Percentiles rank a stretch among this genome's conserved stretches.
Conservation (phyloP, 2,797 vertebrate genomes). For the Bucorvus abyssinicus region DNA sequence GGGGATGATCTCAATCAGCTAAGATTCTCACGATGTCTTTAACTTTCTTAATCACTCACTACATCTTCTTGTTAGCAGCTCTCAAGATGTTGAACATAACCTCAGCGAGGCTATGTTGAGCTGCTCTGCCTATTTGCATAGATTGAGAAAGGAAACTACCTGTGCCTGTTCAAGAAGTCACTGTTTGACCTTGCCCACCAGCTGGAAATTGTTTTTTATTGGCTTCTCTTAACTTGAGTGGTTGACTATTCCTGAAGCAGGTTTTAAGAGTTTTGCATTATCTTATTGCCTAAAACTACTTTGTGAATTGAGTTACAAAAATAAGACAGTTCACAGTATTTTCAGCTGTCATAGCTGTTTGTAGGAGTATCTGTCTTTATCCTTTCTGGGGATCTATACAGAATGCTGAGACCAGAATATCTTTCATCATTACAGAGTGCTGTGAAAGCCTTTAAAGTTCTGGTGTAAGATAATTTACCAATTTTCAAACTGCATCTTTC, state of each 20-base stretch:
- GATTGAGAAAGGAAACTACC: neutral
- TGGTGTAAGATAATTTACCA: neutral
- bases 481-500: neutral
- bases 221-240: neutral
- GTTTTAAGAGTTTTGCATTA: neutral
- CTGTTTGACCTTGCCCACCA: neutral
- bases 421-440: neutral
- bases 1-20: neutral
- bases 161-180: neutral
- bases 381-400: neutral
- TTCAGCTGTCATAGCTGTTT: neutral
- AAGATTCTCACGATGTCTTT: neutral
- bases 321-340: neutral
- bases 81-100: neutral
- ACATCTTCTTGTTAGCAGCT: neutral
- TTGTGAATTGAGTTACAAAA: neutral
- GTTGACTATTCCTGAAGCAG: neutral
- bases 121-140: neutral
- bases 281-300: neutral
- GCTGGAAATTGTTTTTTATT: neutral
- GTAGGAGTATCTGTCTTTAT: neutral
- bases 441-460: neutral
- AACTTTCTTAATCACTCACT: conserved; percentile 9
- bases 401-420: neutral
- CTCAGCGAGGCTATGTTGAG: neutral